Base-by-base conservation (phyloP, 1,140 invertebrate genomes). In the Rhyzopertha dominica region DNA sequence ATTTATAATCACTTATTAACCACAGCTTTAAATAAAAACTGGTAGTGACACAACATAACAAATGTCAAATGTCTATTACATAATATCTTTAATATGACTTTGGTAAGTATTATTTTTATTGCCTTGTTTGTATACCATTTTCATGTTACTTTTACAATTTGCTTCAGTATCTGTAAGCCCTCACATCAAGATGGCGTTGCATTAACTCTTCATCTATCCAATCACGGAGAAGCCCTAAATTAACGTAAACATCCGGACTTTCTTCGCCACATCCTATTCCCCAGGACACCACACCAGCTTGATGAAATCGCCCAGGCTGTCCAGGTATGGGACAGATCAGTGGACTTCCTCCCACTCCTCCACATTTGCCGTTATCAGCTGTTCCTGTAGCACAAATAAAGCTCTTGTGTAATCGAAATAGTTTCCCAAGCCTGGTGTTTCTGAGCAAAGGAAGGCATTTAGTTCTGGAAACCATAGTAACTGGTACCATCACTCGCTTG, bases 311-410 rank as follows among this genome's bases (percentile, higher is more conserved):
- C 4, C 52, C 43, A n/a, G 58, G 56, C 18, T 63, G 40, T 4
- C 39, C 53, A 29, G 53, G 45, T 49, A 60, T 30, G 43, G 65
- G 66, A 43, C 73, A 75, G 7, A 73, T 69, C 35, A 79, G 46
- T 9, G 74, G 73, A 35, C 70, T 36, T 16, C 65, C 67, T n/a
- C 66, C 65, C 43, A 70, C 69, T 43, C 75, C 78, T 56, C 76
- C 78, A 59, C 80, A 82, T 0, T 77, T 76, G 54, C 82, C 80
- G 47, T 70, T 66, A 10, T 71, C 77, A 29, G 64, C 55, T 49
- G 76, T 72, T 0, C 82, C 83, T 0, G 81, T 82, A 0, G 85
- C 85, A 58, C 84, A 87, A 39, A 84, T 71, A 61, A 86, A 85
- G 20, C 76, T 77, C 0, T 70, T 52, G 55, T 85, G 73, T 7